Conservation (phyloP, 2,888 invertebrate genomes). For the Apamea anceps region DNA sequence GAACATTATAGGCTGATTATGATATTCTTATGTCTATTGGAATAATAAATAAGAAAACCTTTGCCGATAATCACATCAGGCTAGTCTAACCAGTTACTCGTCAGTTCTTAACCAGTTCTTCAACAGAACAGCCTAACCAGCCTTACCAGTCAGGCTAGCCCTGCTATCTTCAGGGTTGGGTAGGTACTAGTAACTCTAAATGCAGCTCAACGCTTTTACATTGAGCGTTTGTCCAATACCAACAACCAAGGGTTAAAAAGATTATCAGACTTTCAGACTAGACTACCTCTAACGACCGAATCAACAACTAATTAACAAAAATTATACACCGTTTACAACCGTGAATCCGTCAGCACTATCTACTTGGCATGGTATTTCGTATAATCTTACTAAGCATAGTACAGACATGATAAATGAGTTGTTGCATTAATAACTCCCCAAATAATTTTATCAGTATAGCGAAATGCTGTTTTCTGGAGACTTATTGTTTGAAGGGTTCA, state of each 20-base stretch:
- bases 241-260: not conserved
- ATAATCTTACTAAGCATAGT: constrained; percentile 4
- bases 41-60: not conserved
- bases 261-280: not conserved
- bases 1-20: not conserved
- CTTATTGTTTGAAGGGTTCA: no score
- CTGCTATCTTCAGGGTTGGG: not conserved
- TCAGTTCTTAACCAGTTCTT: not conserved
- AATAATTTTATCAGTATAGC: no score
- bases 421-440: constrained; percentile 8
- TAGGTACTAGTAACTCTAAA: not conserved
- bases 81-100: not conserved
- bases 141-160: not conserved
- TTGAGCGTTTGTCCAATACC: not conserved
- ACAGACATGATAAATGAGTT: constrained; percentile 42
- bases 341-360: constrained; percentile 6
- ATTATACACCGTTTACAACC: constrained; percentile 7
- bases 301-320: constrained; percentile 31
- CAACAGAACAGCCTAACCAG: not conserved
- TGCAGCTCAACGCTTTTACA: not conserved
- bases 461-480: no score
- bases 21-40: no score
- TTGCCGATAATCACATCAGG: not conserved
- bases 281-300: not conserved
- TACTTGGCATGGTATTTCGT: constrained; percentile 13